Evolutionary conservation across 2,113 vertebrate species (phyloP).

Genomic region (Tapirus terrestris): DNA sequence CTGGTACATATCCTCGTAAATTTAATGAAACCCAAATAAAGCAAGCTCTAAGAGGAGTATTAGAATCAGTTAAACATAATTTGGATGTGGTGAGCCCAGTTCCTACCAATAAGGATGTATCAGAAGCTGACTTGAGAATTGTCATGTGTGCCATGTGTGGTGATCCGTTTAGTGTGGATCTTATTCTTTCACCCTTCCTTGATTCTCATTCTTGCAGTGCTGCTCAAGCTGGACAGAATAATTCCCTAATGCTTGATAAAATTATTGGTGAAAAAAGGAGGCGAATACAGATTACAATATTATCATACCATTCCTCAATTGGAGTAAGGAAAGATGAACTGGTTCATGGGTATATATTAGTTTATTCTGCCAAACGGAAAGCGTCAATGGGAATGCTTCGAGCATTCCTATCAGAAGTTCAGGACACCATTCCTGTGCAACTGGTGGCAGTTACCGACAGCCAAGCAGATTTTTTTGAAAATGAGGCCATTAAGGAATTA

Average conservation of each 20-base stretch:
- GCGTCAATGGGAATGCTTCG: slow-evolving; percentile 99
- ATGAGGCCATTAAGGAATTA: slow-evolving; percentile 97
- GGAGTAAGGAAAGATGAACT: slow-evolving; percentile 98
- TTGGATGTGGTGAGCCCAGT: slow-evolving; percentile 94
- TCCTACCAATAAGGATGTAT: slow-evolving; percentile 96
- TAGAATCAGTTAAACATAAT: slow-evolving; percentile 97
- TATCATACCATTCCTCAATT: slow-evolving; percentile 98
- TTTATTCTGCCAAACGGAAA: slow-evolving; percentile 97
- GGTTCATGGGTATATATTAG: slow-evolving; percentile 98
- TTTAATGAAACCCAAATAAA: slow-evolving; percentile 98
- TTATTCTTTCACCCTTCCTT: slow-evolving; percentile 98
- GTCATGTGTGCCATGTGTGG: slow-evolving; percentile 99
- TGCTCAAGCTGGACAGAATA: slow-evolving; percentile 96
- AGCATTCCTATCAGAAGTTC: slow-evolving; percentile 97
- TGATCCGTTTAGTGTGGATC: slow-evolving; percentile 98
- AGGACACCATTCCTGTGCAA: slow-evolving; percentile 98
- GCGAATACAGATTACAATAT: slow-evolving; percentile 96
- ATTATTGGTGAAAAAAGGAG: slow-evolving; percentile 96
- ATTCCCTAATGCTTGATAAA: slow-evolving; percentile 97
- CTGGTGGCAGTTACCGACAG: slow-evolving; percentile 99
- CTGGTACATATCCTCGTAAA: slow-evolving; percentile 95
- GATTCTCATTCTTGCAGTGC: slow-evolving; percentile 98
- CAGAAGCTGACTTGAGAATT: slow-evolving; percentile 96
- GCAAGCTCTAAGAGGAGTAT: slow-evolving; percentile 94
- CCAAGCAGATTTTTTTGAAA: slow-evolving; percentile 99